Evolutionary conservation across 2,113 vertebrate species (phyloP), one percentile per base, ranked within the genome.

Genomic region (Ictidomys tridecemlineatus): DNA sequence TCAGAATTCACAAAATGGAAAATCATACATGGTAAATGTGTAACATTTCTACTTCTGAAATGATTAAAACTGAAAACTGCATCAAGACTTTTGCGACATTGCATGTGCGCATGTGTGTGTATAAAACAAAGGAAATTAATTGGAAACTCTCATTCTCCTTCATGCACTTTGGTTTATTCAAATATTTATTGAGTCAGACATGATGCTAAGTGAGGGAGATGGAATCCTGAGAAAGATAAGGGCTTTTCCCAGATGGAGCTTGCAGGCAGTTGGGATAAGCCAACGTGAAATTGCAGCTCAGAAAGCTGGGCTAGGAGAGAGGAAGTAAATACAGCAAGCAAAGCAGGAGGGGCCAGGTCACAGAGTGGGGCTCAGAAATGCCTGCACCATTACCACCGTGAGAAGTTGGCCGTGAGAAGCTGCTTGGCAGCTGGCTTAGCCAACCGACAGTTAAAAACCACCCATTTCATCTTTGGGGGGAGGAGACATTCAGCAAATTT

Each of bases 401-500:
- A 88, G 37, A 83, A 95, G 69, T 56, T 87, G 53, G 73, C 72
- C 13, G 8, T 56, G 82, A 86, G 85, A 94, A 94, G 58, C 77
- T 93, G 30, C 94, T 85, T 92, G 96, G 91, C 94, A 94, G 82
- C 96, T 96, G 96, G 45, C 18, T 96, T 69, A 94, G 93, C 89
- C 96, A 95, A 93, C 77, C 8, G 53, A 92, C 85, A 78, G 95
- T 89, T 89, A 42, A 82, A 93, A 95, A 86, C 65, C 93, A 95
- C 86, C 45, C 70, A 91, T 88, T 95, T 96, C 94, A 76, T 89
- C 69, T 91, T 45, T 77, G 32, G 0, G 22, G 69, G 95, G 91
- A 88, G 85, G 93, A 91, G 83, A 79, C 76, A 80, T 89, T 82
- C 56, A 76, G 96, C 74, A 45, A 74, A 70, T 94, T 91, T 80